Evolutionary conservation across 2,797 vertebrate genomes (phyloP), one percentile per base, ranked within the genome.

Genomic region (Coendou prehensilis): DNA sequence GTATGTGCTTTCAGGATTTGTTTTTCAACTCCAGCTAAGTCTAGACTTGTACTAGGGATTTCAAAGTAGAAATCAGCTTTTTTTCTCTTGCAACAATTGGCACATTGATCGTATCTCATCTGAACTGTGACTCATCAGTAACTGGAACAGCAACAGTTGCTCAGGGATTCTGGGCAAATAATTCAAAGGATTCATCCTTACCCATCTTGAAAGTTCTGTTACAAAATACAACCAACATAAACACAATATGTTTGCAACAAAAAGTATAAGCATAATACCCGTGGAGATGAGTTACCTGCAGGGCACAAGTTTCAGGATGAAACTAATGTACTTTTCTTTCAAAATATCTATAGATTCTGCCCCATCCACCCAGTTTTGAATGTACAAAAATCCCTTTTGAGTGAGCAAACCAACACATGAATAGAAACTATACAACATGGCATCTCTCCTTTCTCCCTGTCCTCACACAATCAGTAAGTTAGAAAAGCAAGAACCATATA

Each of bases 341-440:
- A 97, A 97, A 97, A 97, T 93, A 94, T 78, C n/a, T 87, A 95
- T 90, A 47, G 71, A 98, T 97, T 96, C 95, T 96, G 69, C 94
- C 92, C 86, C 82, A 86, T 22, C 52, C 61, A 81, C 85, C 97
- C 93, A 96, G 92, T 97, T 97, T 80, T 97, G 92, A 97, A 95
- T 73, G 50, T 91, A 97, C 47, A 91, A 18, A 91, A 94, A n/a
- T 97, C 87, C 89, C 76, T 96, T 98, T 98, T 69, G 82, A 97
- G 80, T 45, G 56, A 98, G 97, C 26, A 95, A 97, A 97, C 87
- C 30, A 95, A 90, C 23, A 90, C 76, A 84, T 97, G 94, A 71
- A 6, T 93, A 95, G 56, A 96, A 96, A 94, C 92, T 17, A 47
- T 73, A 87, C 91, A 89, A 80, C 1, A 54, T 91, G 81, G 91